A percentile compares a stretch with the other conserved stretches of the same genome.
Evolutionary conservation across 2,113 vertebrate genomes (phyloP).

Genomic region (Rutilus rutilus): DNA sequence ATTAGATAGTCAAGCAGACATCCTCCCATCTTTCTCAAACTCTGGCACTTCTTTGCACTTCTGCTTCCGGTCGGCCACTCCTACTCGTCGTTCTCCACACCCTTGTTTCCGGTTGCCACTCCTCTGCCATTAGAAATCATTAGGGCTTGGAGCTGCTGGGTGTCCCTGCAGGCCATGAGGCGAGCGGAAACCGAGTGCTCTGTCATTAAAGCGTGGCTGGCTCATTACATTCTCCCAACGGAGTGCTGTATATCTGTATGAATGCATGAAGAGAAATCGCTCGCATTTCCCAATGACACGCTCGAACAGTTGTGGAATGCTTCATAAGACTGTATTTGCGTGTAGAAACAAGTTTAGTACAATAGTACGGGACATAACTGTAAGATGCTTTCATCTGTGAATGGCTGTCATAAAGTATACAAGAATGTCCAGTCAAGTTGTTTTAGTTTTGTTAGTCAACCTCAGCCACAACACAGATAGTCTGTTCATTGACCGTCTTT

Average conservation of each 20-base stretch:
- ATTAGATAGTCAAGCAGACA: constrained; percentile 57
- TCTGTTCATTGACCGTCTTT: background rate
- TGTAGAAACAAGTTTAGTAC: constrained; percentile 4
- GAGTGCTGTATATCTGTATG: constrained; percentile 27
- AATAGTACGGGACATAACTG: background rate
- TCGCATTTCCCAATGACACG: constrained; percentile 7
- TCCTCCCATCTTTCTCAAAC: constrained; percentile 55
- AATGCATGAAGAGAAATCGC: constrained; percentile 18
- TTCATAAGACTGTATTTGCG: background rate
- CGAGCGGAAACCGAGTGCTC: constrained; percentile 70
- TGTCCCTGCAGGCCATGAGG: constrained; percentile 76
- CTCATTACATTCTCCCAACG: constrained; percentile 48
- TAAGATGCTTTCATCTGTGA: background rate
- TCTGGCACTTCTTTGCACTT: constrained; percentile 17
- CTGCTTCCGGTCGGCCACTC: constrained; percentile 47
- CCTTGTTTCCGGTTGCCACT: constrained; percentile 76
- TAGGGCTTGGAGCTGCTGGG: constrained; percentile 69
- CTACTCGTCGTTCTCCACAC: constrained; percentile 62
- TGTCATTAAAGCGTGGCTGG: constrained; percentile 75
- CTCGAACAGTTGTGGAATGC: constrained; percentile 6
- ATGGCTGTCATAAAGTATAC: constrained; percentile 6
- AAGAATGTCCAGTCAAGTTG: background rate
- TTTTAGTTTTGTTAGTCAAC: background rate
- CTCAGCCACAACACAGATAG: background rate
- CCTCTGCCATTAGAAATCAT: constrained; percentile 80